phyloP scores from a whole-genome alignment of 2,888 invertebrate species.

The Rotaria macrura region DNA sequence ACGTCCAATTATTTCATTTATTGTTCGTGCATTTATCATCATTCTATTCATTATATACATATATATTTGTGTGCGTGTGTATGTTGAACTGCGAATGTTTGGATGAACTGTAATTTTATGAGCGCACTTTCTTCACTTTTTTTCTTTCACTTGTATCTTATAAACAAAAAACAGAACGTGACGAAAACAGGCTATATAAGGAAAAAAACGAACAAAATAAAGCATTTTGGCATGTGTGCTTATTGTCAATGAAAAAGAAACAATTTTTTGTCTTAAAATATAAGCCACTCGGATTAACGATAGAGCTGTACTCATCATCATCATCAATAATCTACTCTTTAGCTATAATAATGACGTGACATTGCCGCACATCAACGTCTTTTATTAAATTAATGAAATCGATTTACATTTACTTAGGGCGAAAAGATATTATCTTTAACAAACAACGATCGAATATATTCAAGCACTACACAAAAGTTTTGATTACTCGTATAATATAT shows the following conservation, averaged over 20 bases:
- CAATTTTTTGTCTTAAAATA: neutral
- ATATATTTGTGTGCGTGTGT: neutral
- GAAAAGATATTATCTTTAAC: too few relatives aligned
- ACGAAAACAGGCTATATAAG: neutral
- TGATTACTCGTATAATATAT: neutral
- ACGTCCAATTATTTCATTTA: conserved; percentile 12
- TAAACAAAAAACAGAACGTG: neutral
- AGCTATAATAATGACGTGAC: neutral
- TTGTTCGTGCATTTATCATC: neutral
- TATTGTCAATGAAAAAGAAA: neutral
- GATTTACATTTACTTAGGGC: neutral
- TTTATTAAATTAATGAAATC: neutral
- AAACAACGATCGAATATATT: too few relatives aligned
- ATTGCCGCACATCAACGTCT: neutral
- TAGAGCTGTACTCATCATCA: neutral
- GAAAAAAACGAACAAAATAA: neutral
- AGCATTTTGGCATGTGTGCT: neutral
- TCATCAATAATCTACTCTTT: too few relatives aligned
- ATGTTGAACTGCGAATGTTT: neutral
- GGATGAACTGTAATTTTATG: conserved; percentile 4
- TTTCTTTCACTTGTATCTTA: neutral
- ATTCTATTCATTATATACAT: neutral
- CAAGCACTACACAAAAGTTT: neutral
- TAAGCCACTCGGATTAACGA: neutral
- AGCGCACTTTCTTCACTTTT: neutral